These are phyloP conservation scores for Cephus rjabovi DNA, from an alignment of 2,888 invertebrate genomes.

Conservation along the genomic window DNA sequence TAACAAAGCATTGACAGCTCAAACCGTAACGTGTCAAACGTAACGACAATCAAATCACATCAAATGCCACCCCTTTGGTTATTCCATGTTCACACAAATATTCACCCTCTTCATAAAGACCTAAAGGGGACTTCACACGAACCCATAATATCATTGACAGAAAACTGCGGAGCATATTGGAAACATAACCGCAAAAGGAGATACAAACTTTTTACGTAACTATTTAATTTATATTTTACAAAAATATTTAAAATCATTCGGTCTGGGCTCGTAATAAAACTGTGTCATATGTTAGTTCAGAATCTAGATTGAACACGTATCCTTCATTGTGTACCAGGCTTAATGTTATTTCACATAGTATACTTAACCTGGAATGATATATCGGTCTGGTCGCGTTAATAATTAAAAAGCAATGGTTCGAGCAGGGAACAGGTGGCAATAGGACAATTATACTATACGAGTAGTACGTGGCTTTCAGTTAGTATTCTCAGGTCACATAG, in stretches of 20 bases:
- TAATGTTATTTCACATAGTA: conserved; percentile 1
- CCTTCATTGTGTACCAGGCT: conserved; percentile 4
- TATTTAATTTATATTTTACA: no score
- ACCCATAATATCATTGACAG: no score
- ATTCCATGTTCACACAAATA: conserved; percentile 18
- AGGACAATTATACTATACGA: background rate
- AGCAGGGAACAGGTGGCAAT: conserved; percentile 15
- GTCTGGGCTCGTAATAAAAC: no score
- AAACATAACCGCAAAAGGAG: no score
- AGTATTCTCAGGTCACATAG: conserved; percentile 1
- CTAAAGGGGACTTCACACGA: conserved; percentile 15
- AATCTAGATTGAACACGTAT: background rate
- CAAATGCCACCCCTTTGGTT: conserved; percentile 23
- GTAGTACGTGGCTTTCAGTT: background rate
- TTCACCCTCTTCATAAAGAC: conserved; percentile 17
- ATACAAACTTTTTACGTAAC: no score
- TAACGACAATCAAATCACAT: conserved; percentile 32
- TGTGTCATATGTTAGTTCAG: no score
- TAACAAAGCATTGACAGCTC: conserved; percentile 25
- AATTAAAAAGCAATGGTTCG: conserved; percentile 14
- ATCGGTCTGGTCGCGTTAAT: conserved; percentile 17
- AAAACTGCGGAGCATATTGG: no score
- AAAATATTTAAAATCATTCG: no score
- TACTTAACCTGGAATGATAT: conserved; percentile 21
- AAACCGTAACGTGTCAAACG: conserved; percentile 23